Base-by-base conservation (phyloP, 2,797 vertebrate species). In the Pseudochromis fuscus region DNA sequence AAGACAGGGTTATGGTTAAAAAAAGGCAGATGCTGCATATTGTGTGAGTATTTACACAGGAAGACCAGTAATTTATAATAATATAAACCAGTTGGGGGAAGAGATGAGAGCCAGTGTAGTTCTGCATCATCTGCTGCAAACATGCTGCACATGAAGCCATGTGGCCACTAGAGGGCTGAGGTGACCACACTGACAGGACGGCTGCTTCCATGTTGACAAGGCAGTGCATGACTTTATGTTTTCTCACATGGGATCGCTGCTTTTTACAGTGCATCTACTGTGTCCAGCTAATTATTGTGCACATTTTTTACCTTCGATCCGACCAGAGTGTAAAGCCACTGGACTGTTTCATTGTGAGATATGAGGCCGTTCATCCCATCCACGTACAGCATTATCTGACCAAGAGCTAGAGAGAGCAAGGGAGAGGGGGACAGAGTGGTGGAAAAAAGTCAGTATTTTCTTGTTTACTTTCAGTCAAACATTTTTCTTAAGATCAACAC, bases 301-400 rank as follows among this genome's bases (percentile, higher is more conserved):
- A 51, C 21, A 10, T 40, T 75, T 67, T 92, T 95, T 96, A 99
- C 97, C 97, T 99, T 99, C 65, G 97, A 98, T 58, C 97, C 97
- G 3, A 96, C 95, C 67, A 98, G 95, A 0, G 95, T 95, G 85
- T 98, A 98, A 37, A 99, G 95, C 97, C 97, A 99, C 74, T 99
- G 96, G 80, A 98, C 95, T 0, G 97, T 97, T 91, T 98, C 97
- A 85, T 94, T 98, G 89, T 99, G 96, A 89, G 94, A 94, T 85
- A 99, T 98, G 71, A 99, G 95, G 60, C 98, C 97, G 49, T 99
- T 98, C 97, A 99, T 99, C 73, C 98, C 98, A 86, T 98, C 98
- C 7, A 99, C 97, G 44, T 98, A 99, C 64, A 99, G 93, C 97
- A 99, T 98, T 81, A 99, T 98, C 90, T 99, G 98, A 67, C 98